phyloP scores from a whole-genome alignment of 2,797 vertebrate species.

The Rhinella marina region DNA sequence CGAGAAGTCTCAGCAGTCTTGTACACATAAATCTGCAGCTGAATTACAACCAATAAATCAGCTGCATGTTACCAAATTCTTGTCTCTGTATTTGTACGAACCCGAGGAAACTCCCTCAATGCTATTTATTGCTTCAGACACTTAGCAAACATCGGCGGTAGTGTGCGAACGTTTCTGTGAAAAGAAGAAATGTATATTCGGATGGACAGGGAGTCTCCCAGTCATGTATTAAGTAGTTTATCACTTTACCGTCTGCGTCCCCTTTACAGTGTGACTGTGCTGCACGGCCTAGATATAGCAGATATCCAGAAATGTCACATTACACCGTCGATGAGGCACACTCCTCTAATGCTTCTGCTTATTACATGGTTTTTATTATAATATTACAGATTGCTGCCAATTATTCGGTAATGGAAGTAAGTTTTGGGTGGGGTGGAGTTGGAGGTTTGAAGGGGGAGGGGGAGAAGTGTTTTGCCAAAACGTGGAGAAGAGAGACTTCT shows the following conservation, averaged over 20 bases:
- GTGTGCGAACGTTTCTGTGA: too few species aligned
- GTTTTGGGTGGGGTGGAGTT: constrained; percentile 1
- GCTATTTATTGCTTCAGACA: too few species aligned
- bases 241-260: too few species aligned
- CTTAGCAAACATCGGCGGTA: too few species aligned
- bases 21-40: not conserved
- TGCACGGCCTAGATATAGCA: not conserved
- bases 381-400: constrained; percentile 1
- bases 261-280: too few species aligned
- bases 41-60: not conserved
- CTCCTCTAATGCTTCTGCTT: not conserved
- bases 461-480: constrained; percentile 25
- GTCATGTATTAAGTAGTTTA: too few species aligned
- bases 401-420: constrained; percentile 8
- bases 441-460: constrained; percentile 14
- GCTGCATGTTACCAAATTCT: not conserved
- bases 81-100: not conserved
- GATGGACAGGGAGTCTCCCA: not conserved
- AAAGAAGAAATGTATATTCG: too few species aligned
- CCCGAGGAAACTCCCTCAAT: too few species aligned
- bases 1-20: not conserved
- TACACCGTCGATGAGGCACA: not conserved
- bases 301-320: not conserved
- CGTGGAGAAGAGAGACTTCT: constrained; percentile 20
- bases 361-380: not conserved